Percentiles rank a stretch among this genome's conserved stretches.
Conservation (phyloP, 2,113 vertebrate genomes). For the Phylloscopus trochilus region DNA sequence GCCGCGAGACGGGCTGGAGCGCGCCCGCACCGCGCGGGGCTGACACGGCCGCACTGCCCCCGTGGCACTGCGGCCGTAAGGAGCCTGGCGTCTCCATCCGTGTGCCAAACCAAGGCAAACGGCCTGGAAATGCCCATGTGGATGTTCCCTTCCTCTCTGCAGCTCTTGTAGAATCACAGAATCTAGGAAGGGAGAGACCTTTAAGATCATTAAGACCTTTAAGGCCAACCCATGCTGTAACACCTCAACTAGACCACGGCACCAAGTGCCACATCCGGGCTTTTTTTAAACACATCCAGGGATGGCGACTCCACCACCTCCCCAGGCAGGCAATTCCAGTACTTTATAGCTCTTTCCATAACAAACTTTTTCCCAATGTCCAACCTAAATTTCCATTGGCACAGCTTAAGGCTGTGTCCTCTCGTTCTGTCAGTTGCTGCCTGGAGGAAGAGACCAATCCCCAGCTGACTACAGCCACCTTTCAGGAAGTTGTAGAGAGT, state of each 20-base stretch:
- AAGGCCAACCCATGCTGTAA: no score
- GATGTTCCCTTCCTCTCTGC: neutral
- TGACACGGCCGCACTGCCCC: neutral
- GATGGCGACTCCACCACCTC: neutral
- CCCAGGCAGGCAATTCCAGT: fast-evolving
- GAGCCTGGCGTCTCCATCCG: neutral
- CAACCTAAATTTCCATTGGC: no score
- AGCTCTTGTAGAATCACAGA: neutral
- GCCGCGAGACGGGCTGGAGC: neutral
- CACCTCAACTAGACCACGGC: neutral
- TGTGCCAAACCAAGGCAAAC: neutral
- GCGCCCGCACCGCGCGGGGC: neutral
- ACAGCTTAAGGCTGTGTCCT: fast-evolving
- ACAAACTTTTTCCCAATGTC: neutral
- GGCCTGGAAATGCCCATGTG: neutral
- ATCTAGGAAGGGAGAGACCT: neutral
- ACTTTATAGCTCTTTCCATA: neutral
- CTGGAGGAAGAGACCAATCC: neutral
- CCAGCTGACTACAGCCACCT: fast-evolving
- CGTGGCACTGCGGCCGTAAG: neutral
- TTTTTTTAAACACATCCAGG: neutral
- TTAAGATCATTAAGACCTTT: neutral
- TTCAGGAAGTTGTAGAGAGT: neutral
- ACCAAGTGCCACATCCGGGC: neutral
- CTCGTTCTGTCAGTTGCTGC: fast-evolving